These are phyloP conservation scores for Andrena flavipes DNA, from an alignment of 2,888 invertebrate genomes.

Conservation along the genomic window DNA sequence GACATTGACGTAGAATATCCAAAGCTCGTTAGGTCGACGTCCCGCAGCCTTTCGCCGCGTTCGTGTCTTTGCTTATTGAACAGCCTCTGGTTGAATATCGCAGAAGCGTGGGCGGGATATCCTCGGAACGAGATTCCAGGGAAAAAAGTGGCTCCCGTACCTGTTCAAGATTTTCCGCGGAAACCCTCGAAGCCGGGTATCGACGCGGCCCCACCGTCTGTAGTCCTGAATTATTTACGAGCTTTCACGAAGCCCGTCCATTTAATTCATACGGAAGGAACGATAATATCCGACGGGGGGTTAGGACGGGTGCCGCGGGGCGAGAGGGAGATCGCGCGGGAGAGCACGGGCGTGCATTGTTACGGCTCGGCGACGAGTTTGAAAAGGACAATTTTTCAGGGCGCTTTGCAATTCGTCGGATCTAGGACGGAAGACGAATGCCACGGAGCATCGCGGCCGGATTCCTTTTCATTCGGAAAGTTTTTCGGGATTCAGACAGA, in stretches of 20 bases:
- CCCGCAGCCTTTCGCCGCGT: background rate
- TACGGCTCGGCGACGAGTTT: slow-evolving; percentile 44
- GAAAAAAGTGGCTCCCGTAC: background rate
- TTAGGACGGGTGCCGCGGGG: background rate
- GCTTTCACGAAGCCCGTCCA: slow-evolving; percentile 31
- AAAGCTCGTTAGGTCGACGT: background rate
- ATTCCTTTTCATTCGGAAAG: slow-evolving; percentile 66
- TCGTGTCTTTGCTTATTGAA: slow-evolving; percentile 18
- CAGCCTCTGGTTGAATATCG: background rate
- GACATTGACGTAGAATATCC: too few species aligned
- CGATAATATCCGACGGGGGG: slow-evolving; percentile 51
- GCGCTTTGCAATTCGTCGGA: slow-evolving; percentile 56
- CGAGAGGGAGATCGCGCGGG: slow-evolving; percentile 38
- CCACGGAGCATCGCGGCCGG: slow-evolving; percentile 41
- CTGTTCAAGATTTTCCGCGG: slow-evolving; percentile 16
- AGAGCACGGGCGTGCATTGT: slow-evolving; percentile 43
- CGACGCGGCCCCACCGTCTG: slow-evolving; percentile 37
- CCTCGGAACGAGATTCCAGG: slow-evolving; percentile 3
- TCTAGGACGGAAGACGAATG: slow-evolving; percentile 65
- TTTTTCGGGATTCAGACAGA: slow-evolving; percentile 53
- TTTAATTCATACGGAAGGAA: slow-evolving; percentile 61
- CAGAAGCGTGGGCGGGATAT: background rate
- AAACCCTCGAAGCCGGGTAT: slow-evolving; percentile 31
- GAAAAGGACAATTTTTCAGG: slow-evolving; percentile 70
- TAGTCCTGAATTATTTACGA: slow-evolving; percentile 59